Conservation (phyloP, 2,113 vertebrate genomes). For the Datnioides undecimradiatus region DNA sequence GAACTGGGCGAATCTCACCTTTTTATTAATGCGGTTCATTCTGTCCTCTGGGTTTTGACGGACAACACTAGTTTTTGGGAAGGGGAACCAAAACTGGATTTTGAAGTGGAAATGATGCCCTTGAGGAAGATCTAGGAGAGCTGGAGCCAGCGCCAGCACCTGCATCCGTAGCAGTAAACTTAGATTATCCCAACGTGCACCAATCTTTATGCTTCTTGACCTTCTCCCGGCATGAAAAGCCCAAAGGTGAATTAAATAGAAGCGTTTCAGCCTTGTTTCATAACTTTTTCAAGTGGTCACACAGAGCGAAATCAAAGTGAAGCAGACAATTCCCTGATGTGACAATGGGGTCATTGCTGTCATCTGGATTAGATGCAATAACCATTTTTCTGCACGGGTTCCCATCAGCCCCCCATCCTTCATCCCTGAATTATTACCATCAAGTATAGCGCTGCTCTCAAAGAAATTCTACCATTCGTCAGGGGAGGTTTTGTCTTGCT, state of each 20-base stretch:
- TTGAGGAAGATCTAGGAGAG: slow-evolving; percentile 34
- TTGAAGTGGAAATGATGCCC: slow-evolving; percentile 24
- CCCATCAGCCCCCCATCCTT: slow-evolving; percentile 23
- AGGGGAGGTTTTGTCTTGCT: slow-evolving; percentile 37
- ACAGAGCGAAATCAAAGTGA: slow-evolving; percentile 50
- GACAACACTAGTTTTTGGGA: neutral
- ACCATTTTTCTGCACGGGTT: slow-evolving; percentile 61
- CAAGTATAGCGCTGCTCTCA: slow-evolving; percentile 39
- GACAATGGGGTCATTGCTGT: slow-evolving; percentile 59
- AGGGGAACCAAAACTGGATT: slow-evolving; percentile 21
- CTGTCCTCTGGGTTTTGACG: neutral
- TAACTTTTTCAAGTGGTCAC: slow-evolving; percentile 53
- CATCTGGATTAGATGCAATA: slow-evolving; percentile 72
- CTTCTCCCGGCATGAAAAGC: slow-evolving; percentile 35
- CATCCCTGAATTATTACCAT: slow-evolving; percentile 59
- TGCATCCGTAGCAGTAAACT: slow-evolving; percentile 16
- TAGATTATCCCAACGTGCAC: neutral
- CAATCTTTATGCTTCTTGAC: slow-evolving; percentile 49
- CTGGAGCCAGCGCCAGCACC: neutral
- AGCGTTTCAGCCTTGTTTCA: slow-evolving; percentile 55
- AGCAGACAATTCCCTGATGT: slow-evolving; percentile 53
- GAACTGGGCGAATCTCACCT: neutral
- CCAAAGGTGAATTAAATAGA: slow-evolving; percentile 61
- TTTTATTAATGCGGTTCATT: slow-evolving; percentile 4
- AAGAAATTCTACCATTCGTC: slow-evolving; percentile 65